These are phyloP conservation scores for Delichon dasypus DNA, from an alignment of 2,797 vertebrate genomes.

Conservation along the genomic window DNA sequence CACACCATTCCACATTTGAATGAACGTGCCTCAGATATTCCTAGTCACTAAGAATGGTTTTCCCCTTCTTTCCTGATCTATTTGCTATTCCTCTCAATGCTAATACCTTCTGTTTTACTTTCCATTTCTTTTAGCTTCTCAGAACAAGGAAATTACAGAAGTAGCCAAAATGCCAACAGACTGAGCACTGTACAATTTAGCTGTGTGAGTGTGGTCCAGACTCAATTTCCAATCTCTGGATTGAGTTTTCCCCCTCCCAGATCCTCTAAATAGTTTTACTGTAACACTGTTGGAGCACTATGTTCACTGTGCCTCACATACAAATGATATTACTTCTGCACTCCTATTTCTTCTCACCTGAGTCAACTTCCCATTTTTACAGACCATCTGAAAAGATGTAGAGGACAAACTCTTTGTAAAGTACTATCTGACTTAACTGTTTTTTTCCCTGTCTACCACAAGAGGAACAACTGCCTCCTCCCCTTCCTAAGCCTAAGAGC, in stretches of 20 bases:
- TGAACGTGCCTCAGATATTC: background rate
- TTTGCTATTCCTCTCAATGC: background rate
- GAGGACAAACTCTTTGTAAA: background rate
- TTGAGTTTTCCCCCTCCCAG: background rate
- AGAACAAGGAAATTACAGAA: background rate
- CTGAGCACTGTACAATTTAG: background rate
- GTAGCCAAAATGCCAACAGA: background rate
- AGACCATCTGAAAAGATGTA: background rate
- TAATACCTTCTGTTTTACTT: background rate
- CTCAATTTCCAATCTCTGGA: background rate
- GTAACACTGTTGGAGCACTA: background rate
- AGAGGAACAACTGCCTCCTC: background rate
- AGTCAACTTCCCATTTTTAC: background rate
- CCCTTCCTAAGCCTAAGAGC: background rate
- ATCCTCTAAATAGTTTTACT: background rate
- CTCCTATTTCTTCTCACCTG: background rate
- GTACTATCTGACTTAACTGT: background rate
- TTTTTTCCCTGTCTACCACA: background rate
- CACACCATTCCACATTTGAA: background rate
- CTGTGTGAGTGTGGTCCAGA: background rate
- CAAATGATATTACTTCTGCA: background rate
- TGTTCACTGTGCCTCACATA: background rate
- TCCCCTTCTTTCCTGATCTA: background rate
- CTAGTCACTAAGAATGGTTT: background rate
- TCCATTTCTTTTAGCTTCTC: background rate